Conservation (phyloP, 2,888 invertebrate genomes). For the Drosophila gaucha region DNA sequence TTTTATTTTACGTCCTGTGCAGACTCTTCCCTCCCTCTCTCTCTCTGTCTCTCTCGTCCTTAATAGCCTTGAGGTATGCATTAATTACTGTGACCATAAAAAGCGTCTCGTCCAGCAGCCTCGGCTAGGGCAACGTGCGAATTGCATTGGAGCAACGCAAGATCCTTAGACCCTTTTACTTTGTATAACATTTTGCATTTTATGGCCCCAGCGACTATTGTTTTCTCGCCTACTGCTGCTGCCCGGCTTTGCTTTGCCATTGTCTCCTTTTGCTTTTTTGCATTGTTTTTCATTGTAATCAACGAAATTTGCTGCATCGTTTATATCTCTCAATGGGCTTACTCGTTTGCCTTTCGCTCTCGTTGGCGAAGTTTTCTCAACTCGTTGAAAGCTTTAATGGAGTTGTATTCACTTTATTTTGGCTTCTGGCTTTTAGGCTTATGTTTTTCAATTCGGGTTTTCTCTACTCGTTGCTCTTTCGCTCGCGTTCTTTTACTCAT, state of each 20-base stretch:
- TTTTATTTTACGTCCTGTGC: neutral
- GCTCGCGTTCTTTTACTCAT: too few species aligned
- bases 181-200: slow-evolving; percentile 76
- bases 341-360: slow-evolving; percentile 1
- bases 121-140: slow-evolving; percentile 28
- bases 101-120: slow-evolving; percentile 50
- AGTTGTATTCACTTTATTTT: neutral
- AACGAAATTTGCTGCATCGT: slow-evolving; percentile 59
- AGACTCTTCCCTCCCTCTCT: neutral
- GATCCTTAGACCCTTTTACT: slow-evolving; percentile 58
- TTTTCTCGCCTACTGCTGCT: slow-evolving; percentile 13
- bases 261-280: slow-evolving; percentile 6
- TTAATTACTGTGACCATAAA: slow-evolving; percentile 78
- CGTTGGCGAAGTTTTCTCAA: neutral
- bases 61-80: slow-evolving; percentile 77
- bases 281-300: slow-evolving; percentile 54
- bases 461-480: too few species aligned
- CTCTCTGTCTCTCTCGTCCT: slow-evolving; percentile 6
- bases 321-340: slow-evolving; percentile 19
- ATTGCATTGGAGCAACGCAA: slow-evolving; percentile 30
- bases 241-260: slow-evolving; percentile 1
- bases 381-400: slow-evolving; percentile 9
- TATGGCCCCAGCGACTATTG: slow-evolving; percentile 57
- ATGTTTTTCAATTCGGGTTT: too few species aligned
- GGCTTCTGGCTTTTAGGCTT: too few species aligned